Base-by-base conservation (phyloP, 2,888 invertebrate genomes). In the Sinotaia quadrata region DNA sequence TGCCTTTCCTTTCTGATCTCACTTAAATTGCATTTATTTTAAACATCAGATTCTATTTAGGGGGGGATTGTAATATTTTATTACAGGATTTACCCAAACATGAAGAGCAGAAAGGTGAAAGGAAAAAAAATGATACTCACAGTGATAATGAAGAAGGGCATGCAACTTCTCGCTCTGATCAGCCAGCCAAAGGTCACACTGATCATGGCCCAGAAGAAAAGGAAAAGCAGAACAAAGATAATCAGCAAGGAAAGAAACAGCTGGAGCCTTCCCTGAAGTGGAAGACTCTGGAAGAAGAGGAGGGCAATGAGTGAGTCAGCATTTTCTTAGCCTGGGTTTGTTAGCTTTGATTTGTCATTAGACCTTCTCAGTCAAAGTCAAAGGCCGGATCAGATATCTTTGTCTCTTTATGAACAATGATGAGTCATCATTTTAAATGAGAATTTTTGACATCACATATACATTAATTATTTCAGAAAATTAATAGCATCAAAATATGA, bases 191-290 rank as follows among this genome's bases (percentile, higher is more conserved):
- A 24, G 67, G 73, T 18, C 69, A 77, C 52, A 72, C 71, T 36
- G 76, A 78, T 24, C 71, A 76, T 15, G 73, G 80, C 12, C 74
- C 78, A 36, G 79, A 82, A 21, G 78, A 81, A 27, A 74, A 78
- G 65, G 81, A 82, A 47, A 77, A 75, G 54, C 77, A 80, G 71
- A 69, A 75, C 29, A 81, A 79, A 61, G 70, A 76, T 18, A 80
- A 78, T 61, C n/a, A 74, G 41, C 78, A 80, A 63, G 79, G 76
- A 52, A 82, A 84, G 72, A 81, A 81, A 71, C 84, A 83, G 54
- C 71, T 86, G 67, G 85, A 87, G 68, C 86, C 87, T 7, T 86
- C 86, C 2, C 74, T 87, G 21, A 87, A 85, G 69, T 87, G 87
- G 87, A 83, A 81, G 70, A 78, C 78, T 33, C 77, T 86, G 18